Evolutionary conservation across 2,888 invertebrate species (phyloP).

Genomic region (Eupithecia subfuscata): DNA sequence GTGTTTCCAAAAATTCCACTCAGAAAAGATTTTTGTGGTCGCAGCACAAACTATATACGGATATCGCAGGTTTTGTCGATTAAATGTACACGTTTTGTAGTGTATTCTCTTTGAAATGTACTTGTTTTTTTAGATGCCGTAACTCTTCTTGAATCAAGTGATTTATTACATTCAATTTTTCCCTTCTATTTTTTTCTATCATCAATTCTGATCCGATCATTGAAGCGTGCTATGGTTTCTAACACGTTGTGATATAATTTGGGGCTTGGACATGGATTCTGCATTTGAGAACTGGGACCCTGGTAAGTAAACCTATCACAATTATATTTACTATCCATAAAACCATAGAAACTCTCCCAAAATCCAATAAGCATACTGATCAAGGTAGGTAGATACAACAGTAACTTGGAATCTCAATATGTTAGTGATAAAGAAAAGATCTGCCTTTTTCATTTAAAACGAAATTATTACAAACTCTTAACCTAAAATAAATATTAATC

Average conservation of each 20-base stretch:
- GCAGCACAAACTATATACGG: too few species aligned
- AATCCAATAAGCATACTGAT: neutral
- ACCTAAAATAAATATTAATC: too few species aligned
- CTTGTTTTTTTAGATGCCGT: neutral
- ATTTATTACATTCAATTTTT: constrained; percentile 7
- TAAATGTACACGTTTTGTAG: too few species aligned
- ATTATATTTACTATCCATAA: neutral
- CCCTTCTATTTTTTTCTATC: neutral
- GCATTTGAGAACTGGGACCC: constrained; percentile 76
- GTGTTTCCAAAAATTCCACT: neutral
- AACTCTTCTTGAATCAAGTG: neutral
- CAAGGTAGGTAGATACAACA: neutral
- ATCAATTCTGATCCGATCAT: neutral
- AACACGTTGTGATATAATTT: constrained; percentile 18
- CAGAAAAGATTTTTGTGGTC: neutral
- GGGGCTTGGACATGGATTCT: constrained; percentile 63
- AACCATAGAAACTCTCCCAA: neutral
- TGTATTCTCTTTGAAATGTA: too few species aligned
- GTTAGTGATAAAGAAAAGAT: neutral
- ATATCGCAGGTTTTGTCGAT: neutral
- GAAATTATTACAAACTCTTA: neutral
- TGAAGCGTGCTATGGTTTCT: constrained; percentile 30
- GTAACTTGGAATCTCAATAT: neutral
- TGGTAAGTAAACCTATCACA: constrained; percentile 56
- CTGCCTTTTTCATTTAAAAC: neutral